Evolutionary conservation across 2,797 vertebrate genomes (phyloP), one percentile per base, ranked within the genome.

Genomic region (Rhodeus uyekii): DNA sequence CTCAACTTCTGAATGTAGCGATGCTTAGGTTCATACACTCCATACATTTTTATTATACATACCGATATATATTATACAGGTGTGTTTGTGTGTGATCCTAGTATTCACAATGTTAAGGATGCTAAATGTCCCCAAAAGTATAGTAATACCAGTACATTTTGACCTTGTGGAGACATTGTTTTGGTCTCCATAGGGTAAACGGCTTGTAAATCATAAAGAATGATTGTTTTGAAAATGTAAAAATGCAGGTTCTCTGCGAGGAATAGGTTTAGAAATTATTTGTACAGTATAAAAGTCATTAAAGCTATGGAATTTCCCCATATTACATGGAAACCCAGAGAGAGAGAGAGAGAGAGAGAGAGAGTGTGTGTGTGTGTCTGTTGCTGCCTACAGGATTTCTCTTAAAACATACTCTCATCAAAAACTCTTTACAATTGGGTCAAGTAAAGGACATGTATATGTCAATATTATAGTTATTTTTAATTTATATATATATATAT

Each of bases 331-430:
- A 53, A 53, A 53, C 8, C 8, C 8, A 22, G 9, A 0, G 39
- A 12, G 2, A 12, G n/a, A n/a, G n/a, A n/a, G n/a, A n/a, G n/a
- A n/a, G n/a, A n/a, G n/a, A n/a, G n/a, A n/a, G n/a, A n/a, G n/a
- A n/a, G n/a, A n/a, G n/a, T 36, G 7, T 36, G 36, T 36, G 36
- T 36, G 36, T 36, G 36, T 38, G 19, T 16, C 19, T 18, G 16
- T 46, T 12, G 16, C 8, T 44, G 18, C 22, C 9, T 55, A 77
- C 36, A 53, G 22, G 12, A 50, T 29, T 14, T 78, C 27, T 80
- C 64, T 84, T 67, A 73, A 85, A 73, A 44, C 53, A 27, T 34
- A 67, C 50, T 71, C 13, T 65, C n/a, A n/a, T 82, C 73, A 65
- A 80, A 44, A 32, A 2, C 22, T 50, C 8, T 69, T 67, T 74